Conservation (phyloP, 2,797 vertebrate species). For the Scarus forsteni region DNA sequence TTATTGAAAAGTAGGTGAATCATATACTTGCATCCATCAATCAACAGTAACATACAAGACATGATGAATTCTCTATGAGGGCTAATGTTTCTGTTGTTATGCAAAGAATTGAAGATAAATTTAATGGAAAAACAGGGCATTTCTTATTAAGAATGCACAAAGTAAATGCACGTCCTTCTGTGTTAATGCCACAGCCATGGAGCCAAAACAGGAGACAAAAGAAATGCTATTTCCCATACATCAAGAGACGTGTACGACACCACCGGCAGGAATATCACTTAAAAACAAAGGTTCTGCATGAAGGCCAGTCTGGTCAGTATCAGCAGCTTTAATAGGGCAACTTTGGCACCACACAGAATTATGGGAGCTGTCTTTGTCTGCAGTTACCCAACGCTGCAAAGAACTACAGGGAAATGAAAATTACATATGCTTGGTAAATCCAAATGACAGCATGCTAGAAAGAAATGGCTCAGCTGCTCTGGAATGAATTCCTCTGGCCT, state of each 20-base stretch:
- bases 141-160: not conserved
- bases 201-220: not conserved
- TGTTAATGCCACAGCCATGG: too few species aligned
- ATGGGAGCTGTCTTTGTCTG: conserved; percentile 30
- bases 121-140: not conserved
- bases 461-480: conserved; percentile 38
- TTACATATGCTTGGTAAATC: conserved; percentile 37
- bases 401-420: conserved; percentile 37
- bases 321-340: conserved; percentile 20
- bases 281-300: conserved; percentile 37
- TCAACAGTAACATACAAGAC: conserved; percentile 16
- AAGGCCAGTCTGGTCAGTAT: conserved; percentile 28
- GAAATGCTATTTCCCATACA: not conserved
- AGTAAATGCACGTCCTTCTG: not conserved
- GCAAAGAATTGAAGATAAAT: not conserved
- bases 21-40: conserved; percentile 8
- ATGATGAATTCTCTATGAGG: conserved; percentile 3
- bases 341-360: conserved; percentile 21
- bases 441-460: conserved; percentile 44
- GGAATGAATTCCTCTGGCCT: conserved; percentile 38
- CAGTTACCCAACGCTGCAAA: conserved; percentile 22
- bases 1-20: not conserved
- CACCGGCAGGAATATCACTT: conserved; percentile 17
- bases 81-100: not conserved
- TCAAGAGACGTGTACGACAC: conserved; percentile 34